Conservation (phyloP, 2,888 invertebrate genomes). For the Metalampra italica region DNA sequence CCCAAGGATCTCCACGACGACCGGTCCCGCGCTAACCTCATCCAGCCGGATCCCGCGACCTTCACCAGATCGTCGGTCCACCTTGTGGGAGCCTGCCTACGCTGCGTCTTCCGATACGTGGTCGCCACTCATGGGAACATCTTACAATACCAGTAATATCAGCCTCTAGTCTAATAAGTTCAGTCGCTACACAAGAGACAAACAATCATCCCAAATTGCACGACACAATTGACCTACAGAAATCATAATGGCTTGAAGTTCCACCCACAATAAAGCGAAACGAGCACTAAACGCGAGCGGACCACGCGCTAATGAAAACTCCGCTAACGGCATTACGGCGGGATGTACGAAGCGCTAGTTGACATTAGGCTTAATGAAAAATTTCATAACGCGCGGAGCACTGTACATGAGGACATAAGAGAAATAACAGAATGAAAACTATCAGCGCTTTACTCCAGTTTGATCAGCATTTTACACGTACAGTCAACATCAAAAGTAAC, state of each 20-base stretch:
- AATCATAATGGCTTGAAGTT: constrained; percentile 43
- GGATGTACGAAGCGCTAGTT: constrained; percentile 28
- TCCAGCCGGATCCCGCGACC: too few relatives aligned
- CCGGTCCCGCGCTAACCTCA: too few relatives aligned
- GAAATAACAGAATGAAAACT: neutral
- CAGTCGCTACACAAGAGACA: neutral
- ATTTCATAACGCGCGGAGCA: constrained; percentile 44
- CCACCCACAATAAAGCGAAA: constrained; percentile 44
- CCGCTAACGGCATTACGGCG: constrained; percentile 18
- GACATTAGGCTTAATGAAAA: constrained; percentile 57
- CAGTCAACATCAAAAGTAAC: too few relatives aligned
- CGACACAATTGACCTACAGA: neutral
- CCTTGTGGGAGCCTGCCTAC: too few relatives aligned
- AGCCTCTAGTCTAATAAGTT: too few relatives aligned
- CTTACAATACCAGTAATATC: too few relatives aligned
- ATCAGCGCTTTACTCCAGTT: neutral
- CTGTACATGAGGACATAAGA: neutral
- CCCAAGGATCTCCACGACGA: too few relatives aligned
- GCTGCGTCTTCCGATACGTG: too few relatives aligned
- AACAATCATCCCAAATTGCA: neutral
- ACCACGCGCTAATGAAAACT: constrained; percentile 55
- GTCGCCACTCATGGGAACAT: too few relatives aligned
- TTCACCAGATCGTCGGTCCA: too few relatives aligned
- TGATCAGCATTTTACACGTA: too few relatives aligned
- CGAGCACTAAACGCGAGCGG: constrained; percentile 39